These are phyloP conservation scores for Eueides isabella DNA, from an alignment of 1,140 invertebrate genomes.

Conservation along the genomic window DNA sequence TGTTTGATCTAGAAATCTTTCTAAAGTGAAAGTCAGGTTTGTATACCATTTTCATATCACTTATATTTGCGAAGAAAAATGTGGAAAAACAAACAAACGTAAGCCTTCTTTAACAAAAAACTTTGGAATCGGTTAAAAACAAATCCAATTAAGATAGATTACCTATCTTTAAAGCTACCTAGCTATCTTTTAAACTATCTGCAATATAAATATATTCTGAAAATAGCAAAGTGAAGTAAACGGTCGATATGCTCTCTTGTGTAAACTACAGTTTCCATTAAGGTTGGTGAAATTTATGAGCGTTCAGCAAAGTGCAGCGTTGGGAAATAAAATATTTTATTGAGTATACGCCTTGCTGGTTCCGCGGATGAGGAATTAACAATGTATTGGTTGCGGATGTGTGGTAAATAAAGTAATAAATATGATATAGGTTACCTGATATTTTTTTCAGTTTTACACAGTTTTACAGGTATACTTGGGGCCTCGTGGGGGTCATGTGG, in stretches of 20 bases:
- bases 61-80: too few relatives aligned
- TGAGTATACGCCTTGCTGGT: not conserved
- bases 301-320: not conserved
- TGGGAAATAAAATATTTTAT: constrained; percentile 4
- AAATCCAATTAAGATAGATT: not conserved
- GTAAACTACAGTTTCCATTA: constrained; percentile 10
- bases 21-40: too few relatives aligned
- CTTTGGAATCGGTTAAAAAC: too few relatives aligned
- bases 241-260: not conserved
- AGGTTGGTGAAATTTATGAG: constrained; percentile 3
- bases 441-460: too few relatives aligned
- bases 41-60: too few relatives aligned
- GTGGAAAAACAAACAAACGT: too few relatives aligned
- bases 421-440: too few relatives aligned
- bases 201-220: not conserved
- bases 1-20: too few relatives aligned
- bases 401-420: not conserved
- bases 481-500: too few relatives aligned
- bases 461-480: too few relatives aligned
- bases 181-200: not conserved
- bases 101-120: too few relatives aligned
- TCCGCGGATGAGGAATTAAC: not conserved
- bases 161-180: too few relatives aligned
- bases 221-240: not conserved
- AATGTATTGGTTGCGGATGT: not conserved